Conservation (phyloP, 2,888 invertebrate genomes). For the Campoplex nolae region DNA sequence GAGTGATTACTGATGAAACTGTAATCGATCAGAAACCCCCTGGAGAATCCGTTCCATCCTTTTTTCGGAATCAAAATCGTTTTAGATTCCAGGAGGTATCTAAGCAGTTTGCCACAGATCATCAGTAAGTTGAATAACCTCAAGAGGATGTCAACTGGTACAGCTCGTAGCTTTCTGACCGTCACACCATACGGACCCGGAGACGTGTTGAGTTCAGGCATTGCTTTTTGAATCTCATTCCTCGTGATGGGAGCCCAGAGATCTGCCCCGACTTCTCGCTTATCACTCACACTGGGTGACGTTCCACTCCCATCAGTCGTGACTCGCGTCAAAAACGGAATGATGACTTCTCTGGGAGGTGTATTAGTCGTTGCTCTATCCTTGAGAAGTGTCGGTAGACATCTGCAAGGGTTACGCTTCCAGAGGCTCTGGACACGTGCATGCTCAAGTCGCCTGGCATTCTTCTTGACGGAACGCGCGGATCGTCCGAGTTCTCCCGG, state of each 20-base stretch:
- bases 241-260: neutral
- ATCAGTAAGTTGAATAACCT: no score
- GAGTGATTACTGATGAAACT: conserved; percentile 51
- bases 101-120: no score
- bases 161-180: neutral
- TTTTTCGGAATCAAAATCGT: no score
- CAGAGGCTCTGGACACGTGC: neutral
- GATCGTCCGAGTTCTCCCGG: neutral
- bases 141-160: no score
- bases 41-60: no score
- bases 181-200: conserved; percentile 58
- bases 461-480: neutral
- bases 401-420: neutral
- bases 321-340: no score
- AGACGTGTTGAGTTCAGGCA: neutral
- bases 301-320: no score
- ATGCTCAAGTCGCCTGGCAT: neutral
- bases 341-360: no score
- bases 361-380: no score
- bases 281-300: neutral
- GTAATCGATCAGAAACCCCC: conserved; percentile 69
- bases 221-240: neutral
- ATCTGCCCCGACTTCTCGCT: neutral
- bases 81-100: no score
- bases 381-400: neutral